Conservation (phyloP, 1,140 invertebrate genomes). For the Drosophila ercepeae region DNA sequence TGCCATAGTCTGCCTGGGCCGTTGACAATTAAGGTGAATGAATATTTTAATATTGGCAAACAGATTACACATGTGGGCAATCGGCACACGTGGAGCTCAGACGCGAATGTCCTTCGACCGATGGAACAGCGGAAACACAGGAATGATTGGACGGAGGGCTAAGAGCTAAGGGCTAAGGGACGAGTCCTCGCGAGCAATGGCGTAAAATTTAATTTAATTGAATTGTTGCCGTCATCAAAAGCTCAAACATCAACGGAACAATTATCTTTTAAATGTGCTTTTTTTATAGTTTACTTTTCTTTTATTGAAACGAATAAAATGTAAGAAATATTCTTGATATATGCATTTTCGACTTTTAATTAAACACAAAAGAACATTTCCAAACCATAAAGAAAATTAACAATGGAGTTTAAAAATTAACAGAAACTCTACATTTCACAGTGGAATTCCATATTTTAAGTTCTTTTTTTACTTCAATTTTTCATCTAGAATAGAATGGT, state of each 20-base stretch:
- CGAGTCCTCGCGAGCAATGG: constrained; percentile 57
- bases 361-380: too few species aligned
- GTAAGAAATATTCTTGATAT: constrained; percentile 10
- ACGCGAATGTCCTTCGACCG: constrained; percentile 34
- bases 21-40: constrained; percentile 82
- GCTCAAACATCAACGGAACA: constrained; percentile 30
- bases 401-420: not conserved
- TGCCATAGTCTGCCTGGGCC: constrained; percentile 27
- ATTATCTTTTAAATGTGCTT: constrained; percentile 6
- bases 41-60: constrained; percentile 82
- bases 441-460: too few species aligned
- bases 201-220: constrained; percentile 80
- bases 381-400: not conserved
- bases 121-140: constrained; percentile 18
- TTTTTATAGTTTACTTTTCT: constrained; percentile 28
- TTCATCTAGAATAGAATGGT: not conserved
- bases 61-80: constrained; percentile 78
- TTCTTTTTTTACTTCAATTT: not conserved
- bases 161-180: not conserved
- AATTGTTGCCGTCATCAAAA: constrained; percentile 71
- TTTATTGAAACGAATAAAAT: constrained; percentile 1
- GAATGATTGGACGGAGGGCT: not conserved
- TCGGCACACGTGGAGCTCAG: constrained; percentile 44
- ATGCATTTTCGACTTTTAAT: constrained; percentile 32
- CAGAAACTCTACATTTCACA: too few species aligned